These are phyloP conservation scores for Xiphorhynchus erythropygius DNA, from an alignment of 2,797 vertebrate genomes.

Conservation along the genomic window DNA sequence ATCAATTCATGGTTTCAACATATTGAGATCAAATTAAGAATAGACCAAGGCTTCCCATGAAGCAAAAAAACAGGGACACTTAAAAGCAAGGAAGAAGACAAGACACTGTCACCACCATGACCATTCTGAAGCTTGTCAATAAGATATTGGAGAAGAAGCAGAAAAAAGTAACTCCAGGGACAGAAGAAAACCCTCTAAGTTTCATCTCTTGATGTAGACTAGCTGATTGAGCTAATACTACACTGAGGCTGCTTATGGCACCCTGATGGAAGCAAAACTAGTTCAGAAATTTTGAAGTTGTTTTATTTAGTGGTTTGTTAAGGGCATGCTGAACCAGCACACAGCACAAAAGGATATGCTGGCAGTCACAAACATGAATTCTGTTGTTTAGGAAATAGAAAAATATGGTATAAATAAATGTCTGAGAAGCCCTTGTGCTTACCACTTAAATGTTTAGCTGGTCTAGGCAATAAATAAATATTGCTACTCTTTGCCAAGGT, in stretches of 20 bases:
- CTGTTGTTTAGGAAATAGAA: background rate
- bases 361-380: background rate
- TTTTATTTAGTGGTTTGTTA: background rate
- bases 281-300: background rate
- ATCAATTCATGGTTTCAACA: background rate
- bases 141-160: background rate
- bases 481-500: conserved; percentile 57
- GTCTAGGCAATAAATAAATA: conserved; percentile 39
- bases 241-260: background rate
- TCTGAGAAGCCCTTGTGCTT: background rate
- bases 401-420: background rate
- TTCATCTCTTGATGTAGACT: background rate
- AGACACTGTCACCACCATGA: fast-evolving
- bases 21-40: background rate
- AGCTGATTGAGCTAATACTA: background rate
- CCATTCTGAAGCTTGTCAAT: background rate
- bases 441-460: background rate
- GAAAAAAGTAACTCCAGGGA: background rate
- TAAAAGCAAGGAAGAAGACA: background rate
- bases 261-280: background rate
- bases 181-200: background rate
- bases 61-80: background rate
- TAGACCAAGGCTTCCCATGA: background rate
- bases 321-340: background rate
- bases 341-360: background rate